Evolutionary conservation across 2,113 vertebrate species (phyloP), one percentile per base, ranked within the genome.

Genomic region (Aegithalos caudatus): DNA sequence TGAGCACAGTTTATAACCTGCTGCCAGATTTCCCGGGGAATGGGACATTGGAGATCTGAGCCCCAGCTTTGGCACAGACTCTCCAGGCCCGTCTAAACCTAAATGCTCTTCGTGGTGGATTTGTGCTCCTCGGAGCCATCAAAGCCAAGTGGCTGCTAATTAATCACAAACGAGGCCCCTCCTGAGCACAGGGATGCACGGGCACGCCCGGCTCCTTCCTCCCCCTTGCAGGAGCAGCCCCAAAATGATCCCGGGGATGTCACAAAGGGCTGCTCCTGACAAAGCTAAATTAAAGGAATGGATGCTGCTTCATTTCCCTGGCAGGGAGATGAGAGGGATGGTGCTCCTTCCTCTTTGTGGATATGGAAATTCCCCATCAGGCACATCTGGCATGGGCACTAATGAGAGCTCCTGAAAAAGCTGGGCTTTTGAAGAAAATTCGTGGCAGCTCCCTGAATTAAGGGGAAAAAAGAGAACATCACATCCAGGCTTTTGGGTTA

Each of bases 141-240:
- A 19, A 13, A 56, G 4, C 78, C 40, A 16, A 54, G 56, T 7
- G 23, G 15, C 15, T 54, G 58, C 33, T 57, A n/a, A n/a, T n/a
- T n/a, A n/a, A n/a, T n/a, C n/a, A n/a, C n/a, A n/a, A n/a, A n/a
- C n/a, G n/a, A n/a, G n/a, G n/a, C n/a, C n/a, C n/a, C 44, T 37
- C 11, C 1, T 0, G 18, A 4, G 7, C n/a, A 2, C 61, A 2
- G 18, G n/a, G 24, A 12, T 23, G 40, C 54, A 3, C 15, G 14
- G 81, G 20, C 38, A 22, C 0, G 1, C 40, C 28, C 11, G 57
- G 38, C 12, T 60, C 35, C 66, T 38, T 35, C 10, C 79, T 78
- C 56, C 73, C 33, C 1, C n/a, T 29, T 11, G 2, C 12, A 38
- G 51, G 11, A 82, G 21, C 15, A 56, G 31, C 23, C 38, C 71